Base-by-base conservation (phyloP, 2,888 invertebrate species). In the Baronia brevicornis region DNA sequence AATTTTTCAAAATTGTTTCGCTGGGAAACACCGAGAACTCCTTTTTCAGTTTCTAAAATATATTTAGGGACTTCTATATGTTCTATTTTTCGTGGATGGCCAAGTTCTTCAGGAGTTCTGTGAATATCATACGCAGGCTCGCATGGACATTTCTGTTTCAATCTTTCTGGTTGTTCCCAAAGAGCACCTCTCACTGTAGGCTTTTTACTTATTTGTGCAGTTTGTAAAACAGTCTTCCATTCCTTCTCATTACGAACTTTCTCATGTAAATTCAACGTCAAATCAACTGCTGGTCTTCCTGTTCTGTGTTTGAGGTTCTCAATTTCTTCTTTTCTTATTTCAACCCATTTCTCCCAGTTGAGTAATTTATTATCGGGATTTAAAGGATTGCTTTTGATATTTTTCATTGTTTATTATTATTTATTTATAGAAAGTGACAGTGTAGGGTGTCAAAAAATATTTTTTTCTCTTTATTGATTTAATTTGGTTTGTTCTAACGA, bases 321-420 rank as follows among this genome's bases (percentile, higher is more conserved):
- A 0, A 59, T 61, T 45, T 80, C 80, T 2, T 70, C 65, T 43
- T 60, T 57, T 38, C 84, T 59, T 23, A 77, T 71, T 44, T 58
- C 49, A 39, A 75, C 58, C 80, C 82, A 82, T 55, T 71, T 67
- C 39, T 79, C 74, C 84, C 84, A 82, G 8, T 63, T 38, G 3
- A 69, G 38, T 19, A 84, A 45, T 41, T 75, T 74, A 11, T 46
- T 47, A 36, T 75, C 78, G 1, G 74, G 70, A 25, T 58, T 51
- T 11, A 30, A 30, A 48, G 27, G 1, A 44, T 35, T 36, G 54
- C 54, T 28, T 46, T 39, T 18, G 32, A 41, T 24, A 32, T 28
- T 9, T 35, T 45, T 20, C 41, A 44, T 12, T 43, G 35, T 10
- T 46, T 40, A 5, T 43, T 33, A 36, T 44, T 43, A 17, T 46